Percentiles rank a stretch among this genome's conserved stretches.
These are phyloP conservation scores for Drosophila kanapiae DNA, from an alignment of 1,140 invertebrate genomes.

Conservation along the genomic window DNA sequence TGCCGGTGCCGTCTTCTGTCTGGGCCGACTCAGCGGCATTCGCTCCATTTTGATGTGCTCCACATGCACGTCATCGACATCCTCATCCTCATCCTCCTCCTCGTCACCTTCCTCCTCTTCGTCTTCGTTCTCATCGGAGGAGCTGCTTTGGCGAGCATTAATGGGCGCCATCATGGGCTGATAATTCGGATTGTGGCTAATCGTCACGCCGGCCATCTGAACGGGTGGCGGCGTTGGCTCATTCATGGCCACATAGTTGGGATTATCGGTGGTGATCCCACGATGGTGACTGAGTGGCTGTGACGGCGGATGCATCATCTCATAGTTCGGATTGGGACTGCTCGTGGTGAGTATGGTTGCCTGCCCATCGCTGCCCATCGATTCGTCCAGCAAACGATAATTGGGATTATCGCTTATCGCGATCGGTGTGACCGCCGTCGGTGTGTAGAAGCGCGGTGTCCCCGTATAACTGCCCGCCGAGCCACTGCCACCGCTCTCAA, in stretches of 20 bases:
- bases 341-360: conserved; percentile 56
- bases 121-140: conserved; percentile 48
- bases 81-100: conserved; percentile 60
- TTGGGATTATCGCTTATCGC: conserved; percentile 74
- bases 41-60: conserved; percentile 80
- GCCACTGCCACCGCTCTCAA: conserved; percentile 81
- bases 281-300: background rate
- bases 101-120: conserved; percentile 41
- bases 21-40: conserved; percentile 61
- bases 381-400: conserved; percentile 70
- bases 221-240: conserved; percentile 11
- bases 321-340: conserved; percentile 76
- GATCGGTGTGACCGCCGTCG: conserved; percentile 54
- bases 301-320: conserved; percentile 62
- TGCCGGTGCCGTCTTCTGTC: conserved; percentile 36
- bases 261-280: conserved; percentile 46
- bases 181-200: conserved; percentile 72
- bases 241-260: conserved; percentile 67
- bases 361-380: conserved; percentile 44
- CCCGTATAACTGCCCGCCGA: conserved; percentile 76
- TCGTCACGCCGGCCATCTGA: conserved; percentile 28
- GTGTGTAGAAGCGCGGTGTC: conserved; percentile 70
- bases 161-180: conserved; percentile 53
- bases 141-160: conserved; percentile 32
- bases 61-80: conserved; percentile 56